Conservation (phyloP, 2,113 vertebrate genomes). For the Erinaceus europaeus region DNA sequence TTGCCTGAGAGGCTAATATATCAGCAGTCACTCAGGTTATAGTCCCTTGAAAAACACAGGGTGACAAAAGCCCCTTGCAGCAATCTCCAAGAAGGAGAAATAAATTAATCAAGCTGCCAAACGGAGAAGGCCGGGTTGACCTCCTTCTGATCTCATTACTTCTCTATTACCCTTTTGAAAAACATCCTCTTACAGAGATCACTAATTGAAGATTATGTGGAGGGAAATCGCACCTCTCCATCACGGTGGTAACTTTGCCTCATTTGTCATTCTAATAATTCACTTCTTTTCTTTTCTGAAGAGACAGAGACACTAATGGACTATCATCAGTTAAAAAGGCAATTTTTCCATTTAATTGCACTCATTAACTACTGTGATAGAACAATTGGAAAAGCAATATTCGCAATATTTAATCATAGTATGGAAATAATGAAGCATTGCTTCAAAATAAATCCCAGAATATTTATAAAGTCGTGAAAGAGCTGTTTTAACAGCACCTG, state of each 20-base stretch:
- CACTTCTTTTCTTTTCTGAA: slow-evolving; percentile 86
- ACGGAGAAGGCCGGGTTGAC: slow-evolving; percentile 89
- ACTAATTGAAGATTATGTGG: slow-evolving; percentile 95
- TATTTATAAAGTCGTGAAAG: slow-evolving; percentile 68
- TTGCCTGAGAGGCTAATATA: slow-evolving; percentile 63
- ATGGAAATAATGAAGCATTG: slow-evolving; percentile 82
- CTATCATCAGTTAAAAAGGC: slow-evolving; percentile 87
- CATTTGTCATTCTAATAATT: slow-evolving; percentile 91
- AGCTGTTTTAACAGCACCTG: slow-evolving; percentile 69
- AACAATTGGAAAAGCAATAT: slow-evolving; percentile 88
- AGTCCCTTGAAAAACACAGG: slow-evolving; percentile 82
- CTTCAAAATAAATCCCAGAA: slow-evolving; percentile 83
- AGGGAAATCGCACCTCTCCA: slow-evolving; percentile 86
- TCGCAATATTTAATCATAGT: slow-evolving; percentile 87
- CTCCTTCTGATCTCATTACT: slow-evolving; percentile 93
- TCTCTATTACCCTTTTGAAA: slow-evolving; percentile 91
- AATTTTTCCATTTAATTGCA: slow-evolving; percentile 91
- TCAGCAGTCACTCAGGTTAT: slow-evolving; percentile 73
- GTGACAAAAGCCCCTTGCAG: slow-evolving; percentile 90
- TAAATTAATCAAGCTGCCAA: slow-evolving; percentile 97
- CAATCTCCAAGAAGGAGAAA: slow-evolving; percentile 89
- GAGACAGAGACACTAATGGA: slow-evolving; percentile 89
- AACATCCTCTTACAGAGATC: slow-evolving; percentile 91
- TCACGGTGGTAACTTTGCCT: slow-evolving; percentile 86
- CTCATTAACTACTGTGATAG: slow-evolving; percentile 88